Evolutionary conservation across 2,797 vertebrate genomes (phyloP), one percentile per base, ranked within the genome.

Genomic region (Sphenodon punctatus): DNA sequence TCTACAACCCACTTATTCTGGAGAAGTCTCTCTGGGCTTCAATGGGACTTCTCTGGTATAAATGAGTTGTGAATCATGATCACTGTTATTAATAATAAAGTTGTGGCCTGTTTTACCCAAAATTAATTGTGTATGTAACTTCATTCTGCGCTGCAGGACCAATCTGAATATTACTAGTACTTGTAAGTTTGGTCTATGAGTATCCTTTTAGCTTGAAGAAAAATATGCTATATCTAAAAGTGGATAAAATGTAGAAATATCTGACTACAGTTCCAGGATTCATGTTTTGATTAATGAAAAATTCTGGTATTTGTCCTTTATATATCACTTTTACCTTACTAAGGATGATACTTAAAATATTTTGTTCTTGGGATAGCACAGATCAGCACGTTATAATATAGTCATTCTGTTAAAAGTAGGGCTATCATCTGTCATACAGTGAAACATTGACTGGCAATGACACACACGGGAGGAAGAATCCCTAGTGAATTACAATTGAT

Each of bases 401-500:
- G 5, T 14, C 72, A 3, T 12, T 76, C 70, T 58, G 45, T 78
- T 38, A 41, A 39, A 82, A 80, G 82, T 59, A 3, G 3, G 15
- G 36, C 13, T 22, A 51, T n/a, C 5, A 41, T 2, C 17, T 16
- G 3, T 69, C 73, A 51, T 15, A 23, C 75, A 7, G 4, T 73
- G 13, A 6, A 5, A 3, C 32, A 69, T 51, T 30, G 20, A 51
- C 46, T 84, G 7, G 12, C 66, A 80, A 80, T 20, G 5, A 67
- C 8, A 9, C 34, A 8, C 6, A 11, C 46, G 36, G 78, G 74
- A 15, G 16, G 78, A 27, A 17, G 36, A 36, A 36, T 53, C 70
- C 7, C 9, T 69, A 56, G 14, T 66, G 11, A n/a, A 56, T 88
- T 91, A 84, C 80, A 82, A 12, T 34, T 49, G 58, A 60, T 81